Conservation (phyloP, 2,797 vertebrate species). For the Rhabdophis nuchalis region DNA sequence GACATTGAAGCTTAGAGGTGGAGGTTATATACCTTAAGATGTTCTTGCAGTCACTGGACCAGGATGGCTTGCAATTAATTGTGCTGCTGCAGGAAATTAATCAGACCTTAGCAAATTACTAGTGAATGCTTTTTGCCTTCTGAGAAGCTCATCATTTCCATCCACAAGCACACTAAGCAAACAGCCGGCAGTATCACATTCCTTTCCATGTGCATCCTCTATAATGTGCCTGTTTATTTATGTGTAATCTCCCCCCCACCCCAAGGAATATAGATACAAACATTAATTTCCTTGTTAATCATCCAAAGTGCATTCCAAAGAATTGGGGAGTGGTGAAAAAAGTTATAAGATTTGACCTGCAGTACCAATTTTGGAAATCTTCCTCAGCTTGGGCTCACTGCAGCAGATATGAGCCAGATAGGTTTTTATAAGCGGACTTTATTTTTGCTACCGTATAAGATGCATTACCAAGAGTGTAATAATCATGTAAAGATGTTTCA, state of each 20-base stretch:
- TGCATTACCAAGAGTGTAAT: not conserved
- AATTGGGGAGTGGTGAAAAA: not conserved
- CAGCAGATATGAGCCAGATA: not conserved
- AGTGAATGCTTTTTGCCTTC: not conserved
- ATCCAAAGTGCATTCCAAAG: not conserved
- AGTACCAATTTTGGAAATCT: not conserved
- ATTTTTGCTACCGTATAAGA: not conserved
- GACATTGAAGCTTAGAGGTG: not conserved
- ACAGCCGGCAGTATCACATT: not conserved
- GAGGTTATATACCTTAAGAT: not conserved
- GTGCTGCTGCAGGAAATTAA: not conserved
- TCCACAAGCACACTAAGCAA: not conserved
- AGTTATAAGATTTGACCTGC: not conserved
- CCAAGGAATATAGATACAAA: not conserved
- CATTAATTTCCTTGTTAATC: not conserved
- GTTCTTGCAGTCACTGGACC: not conserved
- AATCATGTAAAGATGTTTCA: not conserved
- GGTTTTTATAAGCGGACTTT: not conserved
- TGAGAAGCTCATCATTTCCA: not conserved
- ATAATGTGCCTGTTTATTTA: not conserved
- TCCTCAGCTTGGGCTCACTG: not conserved
- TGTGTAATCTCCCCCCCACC: not conserved
- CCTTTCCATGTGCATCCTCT: not conserved
- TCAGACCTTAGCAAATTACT: not conserved
- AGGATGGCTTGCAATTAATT: not conserved